Percentiles rank a stretch among this genome's conserved stretches.
phyloP scores from a whole-genome alignment of 1,140 invertebrate genomes.

The Drosophila oshimai region DNA sequence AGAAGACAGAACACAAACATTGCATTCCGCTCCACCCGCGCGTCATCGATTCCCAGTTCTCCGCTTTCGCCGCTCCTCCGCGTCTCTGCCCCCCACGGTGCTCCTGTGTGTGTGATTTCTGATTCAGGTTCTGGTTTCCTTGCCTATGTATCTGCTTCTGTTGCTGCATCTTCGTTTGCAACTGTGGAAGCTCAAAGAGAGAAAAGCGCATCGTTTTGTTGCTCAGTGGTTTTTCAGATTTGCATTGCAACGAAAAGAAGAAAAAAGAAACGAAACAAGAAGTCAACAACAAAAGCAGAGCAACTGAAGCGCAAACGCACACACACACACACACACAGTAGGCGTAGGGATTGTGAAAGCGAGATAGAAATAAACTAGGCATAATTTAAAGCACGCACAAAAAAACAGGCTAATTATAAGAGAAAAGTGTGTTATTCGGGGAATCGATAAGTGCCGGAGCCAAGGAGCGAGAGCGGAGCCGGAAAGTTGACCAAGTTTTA shows the following conservation, averaged over 20 bases:
- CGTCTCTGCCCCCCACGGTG: not conserved
- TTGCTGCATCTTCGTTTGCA: constrained; percentile 37
- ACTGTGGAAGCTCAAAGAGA: constrained; percentile 6
- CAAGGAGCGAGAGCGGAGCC: constrained; percentile 8
- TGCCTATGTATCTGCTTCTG: constrained; percentile 14
- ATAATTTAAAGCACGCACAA: constrained; percentile 48
- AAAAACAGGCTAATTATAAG: constrained; percentile 15
- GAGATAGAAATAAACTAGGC: constrained; percentile 38
- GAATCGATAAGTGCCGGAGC: constrained; percentile 34
- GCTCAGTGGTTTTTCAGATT: constrained; percentile 4
- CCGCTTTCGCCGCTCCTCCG: not conserved
- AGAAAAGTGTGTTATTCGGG: constrained; percentile 9
- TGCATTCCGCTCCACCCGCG: constrained; percentile 24
- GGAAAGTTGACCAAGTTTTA: not conserved
- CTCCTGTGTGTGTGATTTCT: constrained; percentile 19
- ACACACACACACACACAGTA: constrained; percentile 3
- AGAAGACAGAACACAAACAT: constrained; percentile 62
- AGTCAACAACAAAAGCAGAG: constrained; percentile 51
- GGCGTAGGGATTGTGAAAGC: constrained; percentile 36
- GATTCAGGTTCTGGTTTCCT: constrained; percentile 22
- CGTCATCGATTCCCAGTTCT: constrained; percentile 33
- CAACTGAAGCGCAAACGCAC: constrained; percentile 36
- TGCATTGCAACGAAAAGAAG: constrained; percentile 15
- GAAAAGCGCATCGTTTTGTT: not conserved
- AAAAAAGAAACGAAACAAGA: constrained; percentile 18